phyloP scores from a whole-genome alignment of 1,140 invertebrate species.

The Rhizoglyphus robini region DNA sequence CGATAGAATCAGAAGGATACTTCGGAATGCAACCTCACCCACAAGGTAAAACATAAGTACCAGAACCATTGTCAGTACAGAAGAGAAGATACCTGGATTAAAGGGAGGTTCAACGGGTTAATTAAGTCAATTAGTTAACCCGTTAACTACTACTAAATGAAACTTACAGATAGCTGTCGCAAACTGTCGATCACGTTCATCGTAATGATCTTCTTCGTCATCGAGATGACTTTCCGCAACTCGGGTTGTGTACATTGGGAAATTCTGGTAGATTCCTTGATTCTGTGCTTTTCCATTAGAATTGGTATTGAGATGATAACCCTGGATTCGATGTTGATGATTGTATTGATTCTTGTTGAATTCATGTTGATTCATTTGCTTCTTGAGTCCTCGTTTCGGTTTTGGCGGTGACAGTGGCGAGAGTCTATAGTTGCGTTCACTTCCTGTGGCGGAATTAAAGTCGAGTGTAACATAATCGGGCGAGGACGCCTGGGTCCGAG shows the following conservation, averaged over 20 bases:
- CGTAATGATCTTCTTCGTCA: not conserved
- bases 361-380: too few relatives aligned
- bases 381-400: too few relatives aligned
- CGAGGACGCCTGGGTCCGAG: too few relatives aligned
- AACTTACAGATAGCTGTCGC: not conserved
- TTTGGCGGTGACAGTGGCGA: too few relatives aligned
- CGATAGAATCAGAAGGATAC: not conserved
- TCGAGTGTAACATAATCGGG: too few relatives aligned
- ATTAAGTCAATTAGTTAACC: not conserved
- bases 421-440: too few relatives aligned
- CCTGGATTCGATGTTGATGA: too few relatives aligned
- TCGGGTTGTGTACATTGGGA: not conserved
- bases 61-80: not conserved
- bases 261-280: not conserved
- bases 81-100: not conserved
- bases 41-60: constrained; percentile 6
- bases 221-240: not conserved
- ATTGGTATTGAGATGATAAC: too few relatives aligned
- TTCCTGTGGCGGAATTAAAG: too few relatives aligned
- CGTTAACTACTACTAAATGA: not conserved
- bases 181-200: constrained; percentile 7
- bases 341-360: too few relatives aligned
- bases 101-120: not conserved
- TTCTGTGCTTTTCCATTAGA: too few relatives aligned
- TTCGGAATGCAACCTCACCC: not conserved